These are phyloP conservation scores for Branchellion lobata DNA, from an alignment of 2,888 invertebrate species.

Conservation along the genomic window DNA sequence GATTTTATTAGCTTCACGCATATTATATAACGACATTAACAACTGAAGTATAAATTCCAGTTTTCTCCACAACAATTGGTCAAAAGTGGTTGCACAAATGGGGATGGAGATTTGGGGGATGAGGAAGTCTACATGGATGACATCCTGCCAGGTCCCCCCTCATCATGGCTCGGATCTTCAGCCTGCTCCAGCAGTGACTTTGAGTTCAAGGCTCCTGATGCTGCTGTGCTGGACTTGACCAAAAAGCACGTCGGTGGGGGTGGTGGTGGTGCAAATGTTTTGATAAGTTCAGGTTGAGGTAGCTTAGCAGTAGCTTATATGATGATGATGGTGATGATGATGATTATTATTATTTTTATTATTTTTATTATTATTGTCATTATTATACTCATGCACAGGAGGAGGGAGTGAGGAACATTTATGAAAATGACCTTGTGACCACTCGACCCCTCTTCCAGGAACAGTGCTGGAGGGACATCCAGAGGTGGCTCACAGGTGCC, in stretches of 20 bases:
- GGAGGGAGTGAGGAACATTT: too few species aligned
- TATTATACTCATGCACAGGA: too few species aligned
- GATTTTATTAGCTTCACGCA: not conserved
- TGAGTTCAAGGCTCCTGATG: not conserved
- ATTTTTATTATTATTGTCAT: too few species aligned
- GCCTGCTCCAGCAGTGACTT: slow-evolving; percentile 8
- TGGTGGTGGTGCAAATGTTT: not conserved
- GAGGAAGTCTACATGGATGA: slow-evolving; percentile 12
- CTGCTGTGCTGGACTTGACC: too few species aligned
- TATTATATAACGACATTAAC: not conserved
- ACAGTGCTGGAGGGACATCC: slow-evolving; percentile 33
- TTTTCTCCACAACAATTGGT: slow-evolving; percentile 38
- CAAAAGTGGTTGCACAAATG: too few species aligned
- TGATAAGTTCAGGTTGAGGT: not conserved
- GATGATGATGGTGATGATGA: too few species aligned
- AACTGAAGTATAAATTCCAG: slow-evolving; percentile 21
- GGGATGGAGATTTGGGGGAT: too few species aligned
- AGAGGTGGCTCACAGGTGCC: slow-evolving; percentile 39
- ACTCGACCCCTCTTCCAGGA: slow-evolving; percentile 20
- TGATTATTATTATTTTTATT: too few species aligned
- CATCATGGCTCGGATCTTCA: slow-evolving; percentile 35
- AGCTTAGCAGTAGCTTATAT: too few species aligned
- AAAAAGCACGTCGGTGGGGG: not conserved
- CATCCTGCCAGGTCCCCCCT: slow-evolving; percentile 42
- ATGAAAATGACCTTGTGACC: slow-evolving; percentile 37